Evolutionary conservation across 2,797 vertebrate genomes (phyloP), one percentile per base, ranked within the genome.

Genomic region (Basileuterus tristriatus): DNA sequence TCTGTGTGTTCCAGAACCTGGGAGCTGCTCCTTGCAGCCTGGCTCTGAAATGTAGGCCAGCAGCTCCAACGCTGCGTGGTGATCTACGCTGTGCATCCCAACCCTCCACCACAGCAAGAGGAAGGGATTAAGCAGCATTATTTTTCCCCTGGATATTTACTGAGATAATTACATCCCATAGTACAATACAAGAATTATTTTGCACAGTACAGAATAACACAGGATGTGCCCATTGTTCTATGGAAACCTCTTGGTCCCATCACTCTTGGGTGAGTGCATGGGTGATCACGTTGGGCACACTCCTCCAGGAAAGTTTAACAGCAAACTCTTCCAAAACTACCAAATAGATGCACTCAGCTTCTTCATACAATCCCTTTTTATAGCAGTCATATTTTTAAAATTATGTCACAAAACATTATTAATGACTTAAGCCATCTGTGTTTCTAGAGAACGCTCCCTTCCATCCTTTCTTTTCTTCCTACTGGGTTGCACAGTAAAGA

Each of bases 121-220:
- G 62, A 75, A 74, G 43, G 52, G 60, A 90, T 91, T 88, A 94
- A 60, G 34, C 52, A 87, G 77, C 56, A 77, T 90, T 82, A 46
- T 47, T 89, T 69, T 53, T 10, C 34, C 15, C 68, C 49, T 15
- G 52, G 79, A 64, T 68, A 60, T 79, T 92, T 58, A 76, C 43
- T 68, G 74, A 60, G 65, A 80, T 72, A 50, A 79, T 60, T 46
- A 67, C 18, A 14, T n/a, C 18, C 24, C 14, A 3, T 36, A 18
- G n/a, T 55, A 24, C n/a, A 64, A 69, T 23, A 76, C 17, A 74
- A 89, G 52, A 63, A 63, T 43, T 49, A 46, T 30, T 85, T 15
- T 21, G 23, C 47, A 67, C 24, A 15, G 18, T 49, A 41, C 32
- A 86, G 77, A 94, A 50, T 24, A 75, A 70, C 43, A 50, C 5